Base-by-base conservation (phyloP, 2,888 invertebrate genomes). In the Caenorhabditis sulstoni region DNA sequence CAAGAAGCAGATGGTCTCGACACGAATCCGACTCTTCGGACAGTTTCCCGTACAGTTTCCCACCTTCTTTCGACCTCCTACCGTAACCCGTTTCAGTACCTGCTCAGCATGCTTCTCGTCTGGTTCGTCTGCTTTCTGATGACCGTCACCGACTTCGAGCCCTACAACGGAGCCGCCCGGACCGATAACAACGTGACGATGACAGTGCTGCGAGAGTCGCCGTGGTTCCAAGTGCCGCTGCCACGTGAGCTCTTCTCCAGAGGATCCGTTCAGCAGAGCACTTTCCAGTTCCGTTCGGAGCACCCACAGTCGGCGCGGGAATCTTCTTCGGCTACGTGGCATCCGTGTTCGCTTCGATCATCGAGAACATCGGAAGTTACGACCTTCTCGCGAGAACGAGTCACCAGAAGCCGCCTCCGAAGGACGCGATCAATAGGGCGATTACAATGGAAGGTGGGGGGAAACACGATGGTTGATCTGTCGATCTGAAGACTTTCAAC, bases 141-240 rank as follows among this genome's bases (percentile, higher is more conserved):
- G 70, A 86, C 86, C 5, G 58, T 82, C 0, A 84, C 87, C 14
- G 79, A 85, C 22, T 18, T 81, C 3, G 87, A 87, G 45, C 84
- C 86, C 0, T 73, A 62, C 11, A 68, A 76, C 39, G 79, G 84
- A 23, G 70, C 76, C 12, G 87, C 87, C 0, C 44, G 88, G 49
- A 82, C 84, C 3, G 88, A 88, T 77, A 82, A 85, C 47, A 83
- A 87, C 41, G 70, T 74, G 16, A 83, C 87, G 0, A 67, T 88
- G 67, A 74, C 59, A 20, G 85, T 86, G 0, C 50, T 88, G 37
- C 58, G 61, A 29, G 75, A 85, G 39, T 79, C 84, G 7, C 86
- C 85, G 3, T 87, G 87, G 87, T 68, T 88, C 45, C 85, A 87
- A 37, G 74, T 87, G 14, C 88, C 88, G 2, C 78, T 85, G 70